Base-by-base conservation (phyloP, 2,113 vertebrate species). In the Polypterus bichir region DNA sequence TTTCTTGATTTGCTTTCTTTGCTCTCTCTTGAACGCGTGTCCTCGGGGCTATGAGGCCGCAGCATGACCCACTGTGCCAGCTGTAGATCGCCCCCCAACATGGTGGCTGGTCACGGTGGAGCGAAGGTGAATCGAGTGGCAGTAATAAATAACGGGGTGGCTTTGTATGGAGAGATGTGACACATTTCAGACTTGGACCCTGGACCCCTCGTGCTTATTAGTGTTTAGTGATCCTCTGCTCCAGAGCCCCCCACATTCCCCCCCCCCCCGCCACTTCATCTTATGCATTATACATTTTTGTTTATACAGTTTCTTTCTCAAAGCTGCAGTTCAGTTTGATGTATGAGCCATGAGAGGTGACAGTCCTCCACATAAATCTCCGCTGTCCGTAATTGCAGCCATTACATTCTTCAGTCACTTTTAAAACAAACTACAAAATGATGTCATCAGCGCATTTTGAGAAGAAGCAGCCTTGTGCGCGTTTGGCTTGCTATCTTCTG, bases 351-450 rank as follows among this genome's bases (percentile, higher is more conserved):
- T 72, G 69, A 68, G 64, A 44, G 68, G 68, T 66, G 67, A 82
- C 76, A 69, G 69, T 67, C 72, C 61, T 75, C 57, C 2, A 69
- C 78, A 83, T 89, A 91, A 85, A 94, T 97, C 89, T 87, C 71
- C 72, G 75, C 81, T 84, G 85, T 90, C 89, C 87, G 79, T 70
- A 77, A 88, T 89, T 88, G 87, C 81, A 80, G 80, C 89, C 84
- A 80, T 92, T 91, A 86, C 86, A 91, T 90, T 90, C 87, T 88
- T 92, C 81, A 90, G 78, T 79, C 83, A 77, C 85, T 89, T 91
- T 86, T 88, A 89, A 94, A 91, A 93, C 89, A 92, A 92, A 88
- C 85, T 79, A 59, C 75, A 62, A 67, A 68, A 73, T 90, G 89
- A 91, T 91, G 88, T 93, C 89, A 96, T 87, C 73, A 65, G 70